phyloP scores from a whole-genome alignment of 2,797 vertebrate species.

The Macroramphosus scolopax region DNA sequence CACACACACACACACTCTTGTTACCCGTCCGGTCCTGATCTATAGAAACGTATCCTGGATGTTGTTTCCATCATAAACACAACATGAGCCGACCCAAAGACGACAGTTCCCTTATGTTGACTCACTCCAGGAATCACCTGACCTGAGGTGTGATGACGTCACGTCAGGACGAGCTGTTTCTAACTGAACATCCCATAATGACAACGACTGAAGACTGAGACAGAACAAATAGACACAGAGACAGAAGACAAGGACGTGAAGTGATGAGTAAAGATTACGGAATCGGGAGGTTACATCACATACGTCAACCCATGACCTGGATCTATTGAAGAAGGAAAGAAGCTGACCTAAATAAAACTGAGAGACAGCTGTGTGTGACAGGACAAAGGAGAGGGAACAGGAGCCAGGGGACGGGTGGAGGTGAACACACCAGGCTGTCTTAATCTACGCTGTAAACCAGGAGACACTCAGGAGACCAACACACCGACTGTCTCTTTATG shows the following conservation, averaged over 20 bases:
- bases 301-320: conserved; percentile 10
- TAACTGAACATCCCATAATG: neutral
- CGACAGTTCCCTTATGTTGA: conserved; percentile 13
- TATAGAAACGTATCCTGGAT: neutral
- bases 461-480: conserved; percentile 23
- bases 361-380: conserved; percentile 4
- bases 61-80: neutral
- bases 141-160: conserved; percentile 32
- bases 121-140: conserved; percentile 33
- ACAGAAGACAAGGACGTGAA: too few species aligned
- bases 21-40: too few species aligned
- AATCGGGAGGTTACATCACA: conserved; percentile 9
- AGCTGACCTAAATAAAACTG: conserved; percentile 27
- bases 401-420: neutral
- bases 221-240: too few species aligned
- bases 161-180: neutral
- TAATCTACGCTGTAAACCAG: conserved; percentile 22
- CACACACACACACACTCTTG: too few species aligned
- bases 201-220: neutral
- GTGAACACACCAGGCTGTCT: conserved; percentile 13
- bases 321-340: conserved; percentile 1
- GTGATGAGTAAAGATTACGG: neutral
- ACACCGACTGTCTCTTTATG: conserved; percentile 38
- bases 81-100: conserved; percentile 2
- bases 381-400: conserved; percentile 14